These are phyloP conservation scores for Sicus ferrugineus DNA, from an alignment of 2,888 invertebrate species.

Conservation along the genomic window DNA sequence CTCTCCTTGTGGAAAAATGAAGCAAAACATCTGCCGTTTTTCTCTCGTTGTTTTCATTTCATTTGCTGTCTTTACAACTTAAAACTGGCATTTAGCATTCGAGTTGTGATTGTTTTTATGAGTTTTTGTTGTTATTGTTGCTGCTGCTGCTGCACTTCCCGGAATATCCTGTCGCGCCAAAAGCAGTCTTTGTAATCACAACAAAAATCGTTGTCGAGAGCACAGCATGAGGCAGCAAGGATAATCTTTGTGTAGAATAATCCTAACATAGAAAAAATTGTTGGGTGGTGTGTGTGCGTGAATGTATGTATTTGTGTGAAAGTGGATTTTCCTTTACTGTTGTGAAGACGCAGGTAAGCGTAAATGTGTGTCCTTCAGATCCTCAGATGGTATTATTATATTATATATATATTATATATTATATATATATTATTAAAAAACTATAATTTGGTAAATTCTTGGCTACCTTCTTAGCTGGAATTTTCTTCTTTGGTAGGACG, in stretches of 20 bases:
- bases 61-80: background rate
- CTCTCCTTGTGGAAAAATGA: background rate
- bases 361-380: slow-evolving; percentile 7
- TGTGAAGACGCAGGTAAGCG: slow-evolving; percentile 18
- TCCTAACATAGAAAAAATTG: background rate
- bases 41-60: background rate
- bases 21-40: slow-evolving; percentile 27
- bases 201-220: slow-evolving; percentile 11
- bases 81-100: background rate
- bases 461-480: background rate
- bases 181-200: slow-evolving; percentile 25
- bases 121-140: background rate
- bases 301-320: background rate
- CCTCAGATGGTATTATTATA: too few relatives aligned
- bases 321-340: background rate
- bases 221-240: slow-evolving; percentile 15
- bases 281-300: background rate
- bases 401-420: too few relatives aligned
- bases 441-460: background rate
- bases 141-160: slow-evolving; percentile 11
- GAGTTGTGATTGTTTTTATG: background rate
- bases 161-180: slow-evolving; percentile 11
- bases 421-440: background rate
- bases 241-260: slow-evolving; percentile 3
- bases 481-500: background rate